Percentiles rank a stretch among this genome's conserved stretches.
These are phyloP conservation scores for Etia nguti DNA, from an alignment of 2,113 vertebrate genomes.

Conservation along the genomic window DNA sequence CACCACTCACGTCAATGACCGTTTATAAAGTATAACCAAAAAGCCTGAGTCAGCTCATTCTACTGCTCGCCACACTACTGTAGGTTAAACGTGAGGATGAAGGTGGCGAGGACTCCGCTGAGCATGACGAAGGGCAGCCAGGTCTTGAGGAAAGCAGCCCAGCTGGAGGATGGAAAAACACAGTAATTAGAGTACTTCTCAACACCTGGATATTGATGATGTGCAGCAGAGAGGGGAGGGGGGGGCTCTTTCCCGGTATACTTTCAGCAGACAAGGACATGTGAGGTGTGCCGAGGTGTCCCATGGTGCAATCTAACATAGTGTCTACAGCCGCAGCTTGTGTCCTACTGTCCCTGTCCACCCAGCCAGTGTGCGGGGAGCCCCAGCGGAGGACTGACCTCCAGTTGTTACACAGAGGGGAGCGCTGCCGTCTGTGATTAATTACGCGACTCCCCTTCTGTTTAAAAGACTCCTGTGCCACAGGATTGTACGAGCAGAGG, in stretches of 20 bases:
- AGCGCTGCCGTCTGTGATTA: slow-evolving; percentile 57
- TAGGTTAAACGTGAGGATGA: slow-evolving; percentile 82
- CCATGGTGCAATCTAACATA: neutral
- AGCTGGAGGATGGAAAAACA: slow-evolving; percentile 64
- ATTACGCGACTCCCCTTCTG: slow-evolving; percentile 38
- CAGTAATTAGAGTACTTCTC: neutral
- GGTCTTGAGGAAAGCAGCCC: slow-evolving; percentile 90
- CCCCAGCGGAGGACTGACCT: slow-evolving; percentile 50
- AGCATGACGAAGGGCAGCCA: slow-evolving; percentile 94
- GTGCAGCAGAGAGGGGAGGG: neutral
- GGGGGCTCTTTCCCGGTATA: neutral
- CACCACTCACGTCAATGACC: neutral
- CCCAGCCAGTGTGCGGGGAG: slow-evolving; percentile 5
- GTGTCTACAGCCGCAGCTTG: neutral
- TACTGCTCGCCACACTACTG: slow-evolving; percentile 62
- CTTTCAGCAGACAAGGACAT: slow-evolving; percentile 23
- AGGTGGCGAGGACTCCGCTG: slow-evolving; percentile 78
- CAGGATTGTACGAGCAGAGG: slow-evolving; percentile 25
- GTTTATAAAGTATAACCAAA: neutral
- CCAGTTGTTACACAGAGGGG: slow-evolving; percentile 31
- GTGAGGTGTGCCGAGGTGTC: neutral
- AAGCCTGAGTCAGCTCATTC: neutral
- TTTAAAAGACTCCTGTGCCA: slow-evolving; percentile 35
- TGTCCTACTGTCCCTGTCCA: slow-evolving; percentile 30
- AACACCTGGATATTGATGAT: neutral